Base-by-base conservation (phyloP, 2,797 vertebrate genomes). In the Amblyopsis hoosieri region DNA sequence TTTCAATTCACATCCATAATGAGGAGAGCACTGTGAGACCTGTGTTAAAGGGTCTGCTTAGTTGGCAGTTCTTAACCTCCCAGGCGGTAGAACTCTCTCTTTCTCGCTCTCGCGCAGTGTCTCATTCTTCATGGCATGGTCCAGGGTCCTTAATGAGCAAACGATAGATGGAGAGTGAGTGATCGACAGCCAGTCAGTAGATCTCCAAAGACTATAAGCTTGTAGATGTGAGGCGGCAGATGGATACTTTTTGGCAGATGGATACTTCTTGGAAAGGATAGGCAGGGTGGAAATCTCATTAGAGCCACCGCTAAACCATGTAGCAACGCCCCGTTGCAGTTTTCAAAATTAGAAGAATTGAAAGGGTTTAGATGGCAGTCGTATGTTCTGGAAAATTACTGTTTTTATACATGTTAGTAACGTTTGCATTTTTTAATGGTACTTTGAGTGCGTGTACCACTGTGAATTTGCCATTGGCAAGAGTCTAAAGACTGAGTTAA, bases 241-340 rank as follows among this genome's bases (percentile, higher is more conserved):
- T 89, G 83, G 17, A 17, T 17, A 17, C 17, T 17, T 17, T 1
- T 17, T 17, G 17, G 17, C 17, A 17, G 17, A 17, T 17, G 17
- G 17, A 17, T 17, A 73, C 77, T 78, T 81, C 78, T 81, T 51
- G n/a, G 64, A 60, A 76, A 68, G 68, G 78, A 76, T 73, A 56
- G 71, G 64, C 57, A 5, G 58, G 48, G 51, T 5, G 45, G 75
- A 74, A 85, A 88, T 90, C 77, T 84, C 76, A 87, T 90, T 87
- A 87, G 71, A 80, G 72, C 66, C 63, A 67, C 72, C 80, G 83
- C 63, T 72, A 53, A 74, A 67, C 63, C 71, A 60, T 66, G 51
- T 70, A 76, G 65, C 51, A 8, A 14, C 49, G 74, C 54, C 66
- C 54, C 49, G 51, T 56, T 65, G 58, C 17, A 67, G 55, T 55